phyloP scores from a whole-genome alignment of 2,888 invertebrate genomes.

The Lymantria monacha region DNA sequence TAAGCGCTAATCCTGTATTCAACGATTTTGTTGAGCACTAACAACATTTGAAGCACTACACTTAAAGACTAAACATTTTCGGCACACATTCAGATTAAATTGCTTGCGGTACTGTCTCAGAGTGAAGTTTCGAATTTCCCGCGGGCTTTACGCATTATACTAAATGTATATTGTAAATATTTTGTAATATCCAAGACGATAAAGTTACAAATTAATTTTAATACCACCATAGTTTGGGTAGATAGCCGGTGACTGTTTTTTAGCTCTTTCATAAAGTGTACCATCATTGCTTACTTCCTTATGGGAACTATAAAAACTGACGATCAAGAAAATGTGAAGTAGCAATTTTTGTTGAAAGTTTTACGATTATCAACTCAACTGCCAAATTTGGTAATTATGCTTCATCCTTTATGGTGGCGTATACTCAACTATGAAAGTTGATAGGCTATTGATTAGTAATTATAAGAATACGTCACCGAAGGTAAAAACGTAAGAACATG shows the following conservation, averaged over 20 bases:
- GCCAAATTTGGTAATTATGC: too few species aligned
- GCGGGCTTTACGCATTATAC: conserved; percentile 4
- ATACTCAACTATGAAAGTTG: too few species aligned
- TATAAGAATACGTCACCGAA: too few species aligned
- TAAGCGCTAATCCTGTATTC: neutral
- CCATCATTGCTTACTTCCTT: too few species aligned
- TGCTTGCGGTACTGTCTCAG: conserved; percentile 18
- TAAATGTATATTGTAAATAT: neutral
- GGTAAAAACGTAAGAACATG: too few species aligned
- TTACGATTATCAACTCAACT: too few species aligned
- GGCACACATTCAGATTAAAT: conserved; percentile 29
- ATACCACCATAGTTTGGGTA: neutral
- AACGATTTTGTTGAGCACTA: neutral
- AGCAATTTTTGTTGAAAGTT: too few species aligned
- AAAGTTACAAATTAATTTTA: neutral
- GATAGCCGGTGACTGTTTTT: neutral
- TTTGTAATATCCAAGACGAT: neutral
- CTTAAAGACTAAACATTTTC: conserved; percentile 22
- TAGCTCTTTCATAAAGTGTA: too few species aligned
- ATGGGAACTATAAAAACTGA: too few species aligned
- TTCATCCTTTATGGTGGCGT: too few species aligned
- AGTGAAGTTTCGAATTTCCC: conserved; percentile 24
- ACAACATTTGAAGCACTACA: conserved; percentile 14
- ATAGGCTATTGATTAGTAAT: too few species aligned
- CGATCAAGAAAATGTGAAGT: too few species aligned